Evolutionary conservation across 2,888 invertebrate species (phyloP), one percentile per base, ranked within the genome.

Genomic region (Acleris cristana): DNA sequence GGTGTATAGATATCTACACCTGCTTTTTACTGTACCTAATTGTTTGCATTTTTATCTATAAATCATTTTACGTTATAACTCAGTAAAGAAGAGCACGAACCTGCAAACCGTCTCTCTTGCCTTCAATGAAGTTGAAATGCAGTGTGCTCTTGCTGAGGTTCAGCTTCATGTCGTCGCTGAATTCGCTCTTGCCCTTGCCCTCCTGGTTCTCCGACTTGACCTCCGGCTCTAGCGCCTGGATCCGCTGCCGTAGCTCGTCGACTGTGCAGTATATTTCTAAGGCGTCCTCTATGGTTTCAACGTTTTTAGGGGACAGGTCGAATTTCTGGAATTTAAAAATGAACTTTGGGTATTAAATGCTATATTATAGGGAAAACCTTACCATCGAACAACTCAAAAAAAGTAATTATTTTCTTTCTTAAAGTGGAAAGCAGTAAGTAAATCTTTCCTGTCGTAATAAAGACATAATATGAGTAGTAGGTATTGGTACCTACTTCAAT

Each of bases 231-330:
- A 93, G 72, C 2, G 82, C 90, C 51, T 87, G 88, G 70, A 94
- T 94, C 73, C 93, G 89, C 73, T 94, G 94, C 63, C 94, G 84
- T 45, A 95, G 81, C 78, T 95, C 95, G 76, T 95, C 95, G 54
- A 95, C 95, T 0, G 95, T 94, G 84, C 95, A 95, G 82, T 95
- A 95, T 69, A 95, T 94, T 77, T 95, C 94, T 73, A 95, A 84
- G 34, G 93, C 92, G 70, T 94, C 94, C 79, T 94, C 94, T 67
- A 94, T 82, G 67, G 93, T 89, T 63, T 93, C 93, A 71, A 91
- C 88, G 69, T 83, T 88, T 73, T 93, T 93, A 34, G 91, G 90
- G 3, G 92, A 92, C 66, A 93, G 76, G 71, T 92, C 91, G 75
- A 92, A 92, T 74, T 90, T 90, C 93, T 92, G 85, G 1, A 86